Evolutionary conservation across 2,888 invertebrate species (phyloP), one percentile per base, ranked within the genome.

Genomic region (Calliphora vomitoria): DNA sequence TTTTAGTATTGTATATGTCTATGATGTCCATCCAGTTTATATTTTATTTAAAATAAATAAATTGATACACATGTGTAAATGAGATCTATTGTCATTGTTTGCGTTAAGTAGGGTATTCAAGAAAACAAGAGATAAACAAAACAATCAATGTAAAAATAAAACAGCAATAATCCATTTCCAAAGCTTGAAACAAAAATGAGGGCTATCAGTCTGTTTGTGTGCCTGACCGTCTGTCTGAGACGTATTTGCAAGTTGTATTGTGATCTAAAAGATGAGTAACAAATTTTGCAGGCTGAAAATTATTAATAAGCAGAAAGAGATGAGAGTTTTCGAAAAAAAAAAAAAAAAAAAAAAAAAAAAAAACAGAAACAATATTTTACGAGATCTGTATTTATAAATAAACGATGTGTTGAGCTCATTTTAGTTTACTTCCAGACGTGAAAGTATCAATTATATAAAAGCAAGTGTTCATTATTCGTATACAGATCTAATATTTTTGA

Each of bases 351-450:
- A n/a, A n/a, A n/a, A n/a, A n/a, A n/a, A n/a, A n/a, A n/a, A n/a
- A n/a, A n/a, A n/a, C n/a, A 71, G 0, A 53, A 25, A 68, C 15
- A 53, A 55, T 41, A 20, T 75, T 74, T 53, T 60, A 11, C 64
- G 47, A 72, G 38, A 69, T 55, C 78, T 75, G 64, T 82, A 58
- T 87, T 87, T 85, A 87, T 85, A 87, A 85, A 71, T 79, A 71
- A 69, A 75, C 55, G 58, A 75, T 66, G 64, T 55, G 55, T 41
- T 69, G 55, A 87, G 55, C 58, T 64, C 41, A 82, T 47, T 64
- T 85, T 81, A 87, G 87, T 87, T 85, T 20, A 53, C 41, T 50
- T 41, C 50, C 50, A 84, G 60, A 60, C 82, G 85, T 87, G 78
- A 85, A 87, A 87, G 85, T 82, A 71, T 69, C 62, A 79, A 58